Evolutionary conservation across 1,140 invertebrate species (phyloP).

Genomic region (Penaeus vannamei): DNA sequence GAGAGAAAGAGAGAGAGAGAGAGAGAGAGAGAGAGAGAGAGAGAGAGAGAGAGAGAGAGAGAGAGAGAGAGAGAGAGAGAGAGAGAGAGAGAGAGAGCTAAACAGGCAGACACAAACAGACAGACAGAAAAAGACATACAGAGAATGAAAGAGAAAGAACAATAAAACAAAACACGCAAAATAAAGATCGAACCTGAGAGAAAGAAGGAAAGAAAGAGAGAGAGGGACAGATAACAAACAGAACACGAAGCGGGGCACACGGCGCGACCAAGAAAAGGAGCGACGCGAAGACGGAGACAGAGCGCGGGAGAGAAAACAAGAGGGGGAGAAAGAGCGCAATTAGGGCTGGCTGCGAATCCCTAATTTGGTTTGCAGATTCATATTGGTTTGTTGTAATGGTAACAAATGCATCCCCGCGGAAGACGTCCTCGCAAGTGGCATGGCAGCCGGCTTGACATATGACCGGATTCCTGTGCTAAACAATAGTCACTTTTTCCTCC

Average conservation of each 20-base stretch:
- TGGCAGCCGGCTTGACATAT: too few relatives aligned
- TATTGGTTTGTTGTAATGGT: too few relatives aligned
- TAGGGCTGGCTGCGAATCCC: too few relatives aligned
- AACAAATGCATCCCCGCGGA: too few relatives aligned
- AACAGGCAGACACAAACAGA: not conserved
- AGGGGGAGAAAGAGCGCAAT: too few relatives aligned
- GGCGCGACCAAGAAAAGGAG: not conserved
- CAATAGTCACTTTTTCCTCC: not conserved
- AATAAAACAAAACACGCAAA: not conserved
- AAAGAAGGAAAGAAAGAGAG: not conserved
- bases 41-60: slow-evolving; percentile 29
- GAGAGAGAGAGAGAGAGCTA: slow-evolving; percentile 33
- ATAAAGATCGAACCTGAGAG: not conserved
- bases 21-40: not conserved
- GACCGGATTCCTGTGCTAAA: not conserved
- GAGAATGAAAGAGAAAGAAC: not conserved
- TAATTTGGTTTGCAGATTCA: too few relatives aligned
- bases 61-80: not conserved
- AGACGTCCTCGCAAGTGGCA: too few relatives aligned
- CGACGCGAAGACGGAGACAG: slow-evolving; percentile 2
- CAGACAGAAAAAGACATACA: not conserved
- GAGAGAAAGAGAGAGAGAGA: not conserved
- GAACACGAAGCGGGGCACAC: not conserved
- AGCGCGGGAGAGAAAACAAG: slow-evolving; percentile 3
- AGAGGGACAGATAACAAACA: not conserved